These are phyloP conservation scores for Anagyrus pseudococci DNA, from an alignment of 2,888 invertebrate genomes.

Conservation along the genomic window DNA sequence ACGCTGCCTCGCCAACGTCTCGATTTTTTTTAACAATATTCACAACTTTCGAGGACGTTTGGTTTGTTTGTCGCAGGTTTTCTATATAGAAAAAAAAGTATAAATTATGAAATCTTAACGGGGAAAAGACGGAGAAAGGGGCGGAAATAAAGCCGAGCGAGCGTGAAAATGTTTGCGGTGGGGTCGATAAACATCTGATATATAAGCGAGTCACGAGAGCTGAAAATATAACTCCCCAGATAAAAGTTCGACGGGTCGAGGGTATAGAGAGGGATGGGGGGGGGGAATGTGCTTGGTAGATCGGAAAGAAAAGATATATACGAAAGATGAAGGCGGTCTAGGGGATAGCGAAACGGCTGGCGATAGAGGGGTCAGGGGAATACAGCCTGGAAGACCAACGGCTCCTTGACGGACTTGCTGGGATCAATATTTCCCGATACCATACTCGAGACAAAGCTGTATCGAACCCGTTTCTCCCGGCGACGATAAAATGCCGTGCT, in stretches of 20 bases:
- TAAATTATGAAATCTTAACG: too few relatives aligned
- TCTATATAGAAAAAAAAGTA: too few relatives aligned
- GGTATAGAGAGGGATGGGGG: not conserved
- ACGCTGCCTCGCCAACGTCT: too few relatives aligned
- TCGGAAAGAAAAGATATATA: slow-evolving; percentile 35
- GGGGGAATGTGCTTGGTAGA: slow-evolving; percentile 21
- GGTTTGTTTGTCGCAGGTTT: too few relatives aligned
- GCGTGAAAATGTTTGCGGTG: slow-evolving; percentile 10
- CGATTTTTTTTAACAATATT: too few relatives aligned
- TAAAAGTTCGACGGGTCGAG: slow-evolving; percentile 10
- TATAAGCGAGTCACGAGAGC: slow-evolving; percentile 25
- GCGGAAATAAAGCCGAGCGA: too few relatives aligned
- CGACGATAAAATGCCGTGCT: slow-evolving; percentile 61
- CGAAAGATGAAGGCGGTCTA: slow-evolving; percentile 21
- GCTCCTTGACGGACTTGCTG: slow-evolving; percentile 62
- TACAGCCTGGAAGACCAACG: slow-evolving; percentile 55
- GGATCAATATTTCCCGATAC: slow-evolving; percentile 62
- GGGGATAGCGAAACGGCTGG: slow-evolving; percentile 19
- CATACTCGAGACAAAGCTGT: slow-evolving; percentile 57
- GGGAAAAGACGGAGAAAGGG: too few relatives aligned
- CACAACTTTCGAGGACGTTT: too few relatives aligned
- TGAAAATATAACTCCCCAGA: slow-evolving; percentile 26
- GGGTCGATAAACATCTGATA: slow-evolving; percentile 22
- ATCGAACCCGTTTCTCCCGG: slow-evolving; percentile 58
- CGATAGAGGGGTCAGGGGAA: slow-evolving; percentile 16